phyloP scores from a whole-genome alignment of 2,113 vertebrate genomes.

The Solea solea region DNA sequence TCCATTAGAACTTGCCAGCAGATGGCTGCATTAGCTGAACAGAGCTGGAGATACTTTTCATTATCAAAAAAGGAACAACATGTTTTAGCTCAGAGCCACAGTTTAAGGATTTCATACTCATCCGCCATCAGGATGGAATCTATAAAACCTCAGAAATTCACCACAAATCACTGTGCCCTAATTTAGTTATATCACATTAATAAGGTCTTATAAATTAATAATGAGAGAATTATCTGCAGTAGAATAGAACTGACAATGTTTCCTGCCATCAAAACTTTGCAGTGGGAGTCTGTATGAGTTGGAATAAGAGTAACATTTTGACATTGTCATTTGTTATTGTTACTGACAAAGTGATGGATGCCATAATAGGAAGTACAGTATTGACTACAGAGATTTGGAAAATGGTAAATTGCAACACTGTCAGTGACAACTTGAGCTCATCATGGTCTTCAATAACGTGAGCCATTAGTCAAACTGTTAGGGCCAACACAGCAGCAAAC shows the following conservation, averaged over 20 bases:
- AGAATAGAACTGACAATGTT: constrained; percentile 33
- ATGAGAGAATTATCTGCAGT: constrained; percentile 13
- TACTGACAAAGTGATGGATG: constrained; percentile 25
- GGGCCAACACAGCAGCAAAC: constrained; percentile 52
- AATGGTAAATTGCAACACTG: constrained; percentile 45
- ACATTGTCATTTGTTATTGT: constrained; percentile 27
- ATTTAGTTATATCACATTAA: constrained; percentile 6
- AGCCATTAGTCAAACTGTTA: constrained; percentile 59
- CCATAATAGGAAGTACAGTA: constrained; percentile 33
- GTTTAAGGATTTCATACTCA: constrained; percentile 24
- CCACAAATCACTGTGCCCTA: constrained; percentile 7
- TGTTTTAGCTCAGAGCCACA: constrained; percentile 25
- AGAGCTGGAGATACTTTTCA: constrained; percentile 55
- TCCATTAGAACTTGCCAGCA: constrained; percentile 58
- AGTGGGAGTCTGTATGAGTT: constrained; percentile 3
- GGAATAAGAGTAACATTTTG: constrained; percentile 29
- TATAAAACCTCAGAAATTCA: constrained; percentile 12
- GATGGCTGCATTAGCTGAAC: constrained; percentile 56
- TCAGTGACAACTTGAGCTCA: constrained; percentile 61
- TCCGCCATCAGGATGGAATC: constrained; percentile 15
- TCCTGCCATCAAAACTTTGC: constrained; percentile 1
- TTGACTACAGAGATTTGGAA: constrained; percentile 43
- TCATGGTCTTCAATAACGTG: constrained; percentile 51
- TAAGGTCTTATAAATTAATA: constrained; percentile 6
- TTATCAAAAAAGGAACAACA: constrained; percentile 49